Conservation (phyloP, 2,888 invertebrate genomes). For the Pterobdella sp. region DNA sequence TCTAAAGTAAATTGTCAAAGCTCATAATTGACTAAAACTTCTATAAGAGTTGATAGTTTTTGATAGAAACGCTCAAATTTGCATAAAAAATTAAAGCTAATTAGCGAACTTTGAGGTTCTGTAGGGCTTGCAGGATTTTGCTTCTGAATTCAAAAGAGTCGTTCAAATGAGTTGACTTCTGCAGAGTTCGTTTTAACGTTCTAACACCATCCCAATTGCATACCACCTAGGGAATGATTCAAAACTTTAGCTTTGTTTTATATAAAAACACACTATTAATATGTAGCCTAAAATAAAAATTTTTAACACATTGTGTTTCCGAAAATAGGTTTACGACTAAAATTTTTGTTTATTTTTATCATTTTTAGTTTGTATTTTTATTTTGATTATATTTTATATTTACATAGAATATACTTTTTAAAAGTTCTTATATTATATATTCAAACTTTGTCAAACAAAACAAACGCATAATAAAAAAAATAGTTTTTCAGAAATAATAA, state of each 20-base stretch:
- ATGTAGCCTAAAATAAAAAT: no score
- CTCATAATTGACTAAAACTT: background rate
- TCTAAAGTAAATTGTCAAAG: background rate
- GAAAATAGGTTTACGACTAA: no score
- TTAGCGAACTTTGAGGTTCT: constrained; percentile 18
- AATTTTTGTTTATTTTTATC: no score
- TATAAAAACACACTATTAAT: no score
- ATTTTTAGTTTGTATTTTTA: no score
- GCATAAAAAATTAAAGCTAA: background rate
- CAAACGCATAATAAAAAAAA: no score
- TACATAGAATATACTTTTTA: no score
- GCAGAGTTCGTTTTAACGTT: constrained; percentile 17
- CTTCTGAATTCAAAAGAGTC: constrained; percentile 21
- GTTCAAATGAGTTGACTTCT: constrained; percentile 10
- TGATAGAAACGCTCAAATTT: background rate
- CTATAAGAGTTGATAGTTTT: background rate
- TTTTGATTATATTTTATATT: no score
- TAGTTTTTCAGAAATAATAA: background rate
- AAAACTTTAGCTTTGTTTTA: no score
- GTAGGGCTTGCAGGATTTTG: constrained; percentile 19
- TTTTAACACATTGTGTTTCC: no score
- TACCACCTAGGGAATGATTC: constrained; percentile 13
- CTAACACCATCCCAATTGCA: constrained; percentile 28
- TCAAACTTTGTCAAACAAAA: no score
- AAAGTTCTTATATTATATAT: no score